Base-by-base conservation (phyloP, 1,140 invertebrate genomes). In the Trichonephila clavipes region DNA sequence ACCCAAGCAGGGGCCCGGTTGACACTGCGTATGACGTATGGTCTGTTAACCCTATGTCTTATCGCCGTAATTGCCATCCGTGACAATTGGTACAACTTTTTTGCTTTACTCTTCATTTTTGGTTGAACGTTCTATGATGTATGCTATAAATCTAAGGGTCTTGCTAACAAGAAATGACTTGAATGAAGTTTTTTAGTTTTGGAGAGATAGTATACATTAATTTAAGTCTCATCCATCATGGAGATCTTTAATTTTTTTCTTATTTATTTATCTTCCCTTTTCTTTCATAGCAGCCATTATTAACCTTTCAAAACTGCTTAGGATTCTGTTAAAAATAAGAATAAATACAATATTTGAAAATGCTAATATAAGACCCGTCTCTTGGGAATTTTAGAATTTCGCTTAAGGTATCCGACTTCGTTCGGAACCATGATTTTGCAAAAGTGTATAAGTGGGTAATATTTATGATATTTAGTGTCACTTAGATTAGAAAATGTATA, bases 1-100 rank as follows among this genome's bases (percentile, higher is more conserved):
- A 87, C n/a, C 58, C 59, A 62, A 87, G n/a, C 88, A 72, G 85
- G 64, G 34, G 59, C 64, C 24, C 64, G 66, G 83, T 87, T 87
- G 91, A 92, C 91, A 72, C 91, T 85, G 40, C 58, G 64, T 64
- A 92, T 92, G 91, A 92, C 91, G 24, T 87, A 92, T 92, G 83
- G 91, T 92, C 28, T 92, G 83, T 92, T 92, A 92, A 87, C 91
- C 91, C 24, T 72, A 92, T 77, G 82, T 87, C 83, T 92, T 92
- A 92, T 92, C 91, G 19, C 66, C 6, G 40, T 92, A 92, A 92
- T 92, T 92, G 91, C 91, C 91, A 72, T 10, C 77, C 82, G 83
- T 77, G 91, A 92, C 91, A 92, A 92, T 92, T 92, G 91, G 62
- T 58, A n/a, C 24, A n/a, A 44, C 61, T n/a, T 92, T 92, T 92